These are phyloP conservation scores for Procambarus clarkii DNA, from an alignment of 1,140 invertebrate genomes.

Conservation along the genomic window DNA sequence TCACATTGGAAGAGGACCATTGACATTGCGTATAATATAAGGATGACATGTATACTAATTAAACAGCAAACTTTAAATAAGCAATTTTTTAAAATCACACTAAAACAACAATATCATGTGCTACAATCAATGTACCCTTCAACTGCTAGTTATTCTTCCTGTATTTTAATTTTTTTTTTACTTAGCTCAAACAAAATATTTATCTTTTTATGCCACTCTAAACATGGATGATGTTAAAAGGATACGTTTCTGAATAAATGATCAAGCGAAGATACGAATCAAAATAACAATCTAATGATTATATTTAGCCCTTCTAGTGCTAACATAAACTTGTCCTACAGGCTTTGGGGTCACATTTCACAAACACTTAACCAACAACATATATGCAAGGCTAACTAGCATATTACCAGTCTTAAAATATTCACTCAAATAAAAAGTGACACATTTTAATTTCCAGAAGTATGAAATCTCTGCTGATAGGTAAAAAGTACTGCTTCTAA, in stretches of 20 bases:
- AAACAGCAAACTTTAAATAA: not conserved
- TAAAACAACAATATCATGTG: not conserved
- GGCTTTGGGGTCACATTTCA: conserved; percentile 9
- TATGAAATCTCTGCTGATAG: not conserved
- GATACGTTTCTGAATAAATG: not conserved
- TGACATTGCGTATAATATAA: not conserved
- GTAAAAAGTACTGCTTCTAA: conserved; percentile 25
- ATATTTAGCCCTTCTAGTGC: conserved; percentile 7
- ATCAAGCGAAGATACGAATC: not conserved
- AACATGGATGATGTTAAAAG: not conserved
- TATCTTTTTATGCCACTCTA: not conserved
- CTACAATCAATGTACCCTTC: not conserved
- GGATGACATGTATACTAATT: not conserved
- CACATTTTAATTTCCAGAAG: conserved; percentile 19
- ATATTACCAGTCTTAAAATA: conserved; percentile 1
- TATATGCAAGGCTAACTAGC: conserved; percentile 19
- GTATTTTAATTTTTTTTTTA: not conserved
- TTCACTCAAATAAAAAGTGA: conserved; percentile 7
- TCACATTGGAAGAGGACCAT: not conserved
- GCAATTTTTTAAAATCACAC: too few relatives aligned
- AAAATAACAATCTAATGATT: not conserved
- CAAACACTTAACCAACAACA: conserved; percentile 22
- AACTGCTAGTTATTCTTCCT: not conserved
- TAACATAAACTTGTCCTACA: conserved; percentile 10
- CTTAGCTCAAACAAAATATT: not conserved